phyloP scores from a whole-genome alignment of 2,888 invertebrate species.

The Scaptomyza flava region DNA sequence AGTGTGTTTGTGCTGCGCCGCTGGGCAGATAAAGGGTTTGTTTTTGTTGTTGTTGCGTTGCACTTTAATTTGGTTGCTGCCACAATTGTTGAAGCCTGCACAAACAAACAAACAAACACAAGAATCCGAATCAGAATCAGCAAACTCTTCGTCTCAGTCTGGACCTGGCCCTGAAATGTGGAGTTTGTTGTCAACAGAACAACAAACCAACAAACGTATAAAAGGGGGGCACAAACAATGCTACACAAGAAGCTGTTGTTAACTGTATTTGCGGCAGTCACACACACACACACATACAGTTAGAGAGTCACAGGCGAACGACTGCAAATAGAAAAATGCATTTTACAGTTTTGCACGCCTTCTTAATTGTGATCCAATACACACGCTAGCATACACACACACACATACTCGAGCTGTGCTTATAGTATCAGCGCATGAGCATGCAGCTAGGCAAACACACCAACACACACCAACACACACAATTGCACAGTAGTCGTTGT shows the following conservation, averaged over 20 bases:
- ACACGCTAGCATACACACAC: constrained; percentile 23
- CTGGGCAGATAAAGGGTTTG: constrained; percentile 28
- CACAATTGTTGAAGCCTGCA: constrained; percentile 9
- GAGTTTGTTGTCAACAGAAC: constrained; percentile 42
- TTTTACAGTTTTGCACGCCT: constrained; percentile 47
- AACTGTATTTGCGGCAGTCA: constrained; percentile 41
- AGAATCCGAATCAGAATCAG: not conserved
- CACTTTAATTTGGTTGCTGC: constrained; percentile 52
- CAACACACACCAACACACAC: constrained; percentile 5
- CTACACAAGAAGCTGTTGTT: constrained; percentile 25
- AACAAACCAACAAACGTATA: constrained; percentile 8
- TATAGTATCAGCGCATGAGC: constrained; percentile 75
- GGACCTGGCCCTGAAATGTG: constrained; percentile 65
- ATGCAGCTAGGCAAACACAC: constrained; percentile 58
- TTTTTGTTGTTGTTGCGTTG: constrained; percentile 18
- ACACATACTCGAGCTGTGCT: constrained; percentile 45
- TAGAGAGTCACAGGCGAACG: constrained; percentile 26
- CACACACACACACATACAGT: constrained; percentile 29
- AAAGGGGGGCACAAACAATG: constrained; percentile 12
- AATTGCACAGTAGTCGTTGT: constrained; percentile 21
- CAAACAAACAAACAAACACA: constrained; percentile 33
- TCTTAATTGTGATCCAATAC: constrained; percentile 49
- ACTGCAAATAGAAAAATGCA: constrained; percentile 61
- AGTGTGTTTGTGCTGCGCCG: constrained; percentile 18
- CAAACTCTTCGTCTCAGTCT: constrained; percentile 9